Percentiles rank a stretch among this genome's conserved stretches.
phyloP scores from a whole-genome alignment of 2,113 vertebrate genomes.

The Tenrec ecaudatus region DNA sequence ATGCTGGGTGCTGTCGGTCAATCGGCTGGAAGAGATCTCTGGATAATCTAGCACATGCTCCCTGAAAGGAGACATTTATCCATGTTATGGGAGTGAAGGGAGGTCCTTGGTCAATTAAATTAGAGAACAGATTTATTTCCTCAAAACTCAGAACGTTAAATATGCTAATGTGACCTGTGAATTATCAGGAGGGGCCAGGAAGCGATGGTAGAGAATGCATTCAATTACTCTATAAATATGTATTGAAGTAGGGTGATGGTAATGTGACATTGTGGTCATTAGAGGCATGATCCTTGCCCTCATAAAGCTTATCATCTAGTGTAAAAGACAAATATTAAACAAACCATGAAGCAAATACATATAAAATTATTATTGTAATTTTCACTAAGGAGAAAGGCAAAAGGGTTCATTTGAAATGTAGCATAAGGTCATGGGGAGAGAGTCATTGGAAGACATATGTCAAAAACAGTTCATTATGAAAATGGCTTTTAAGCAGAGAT shows the following conservation, averaged over 20 bases:
- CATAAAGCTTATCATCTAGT: neutral
- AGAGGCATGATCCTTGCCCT: neutral
- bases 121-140: conserved; percentile 17
- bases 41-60: neutral
- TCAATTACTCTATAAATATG: neutral
- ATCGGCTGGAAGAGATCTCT: neutral
- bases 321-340: neutral
- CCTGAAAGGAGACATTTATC: conserved; percentile 51
- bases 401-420: neutral
- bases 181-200: neutral
- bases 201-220: neutral
- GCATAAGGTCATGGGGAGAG: neutral
- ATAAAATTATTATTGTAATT: neutral
- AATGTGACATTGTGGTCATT: neutral
- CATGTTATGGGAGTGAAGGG: neutral
- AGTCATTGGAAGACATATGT: neutral
- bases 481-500: neutral
- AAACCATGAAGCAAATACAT: neutral
- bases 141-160: conserved; percentile 14
- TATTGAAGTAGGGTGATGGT: neutral
- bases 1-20: neutral
- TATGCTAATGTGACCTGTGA: neutral
- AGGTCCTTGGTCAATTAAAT: neutral
- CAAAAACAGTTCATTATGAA: neutral
- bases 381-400: neutral